Evolutionary conservation across 2,113 vertebrate species (phyloP).

Genomic region (Mixornis gularis): DNA sequence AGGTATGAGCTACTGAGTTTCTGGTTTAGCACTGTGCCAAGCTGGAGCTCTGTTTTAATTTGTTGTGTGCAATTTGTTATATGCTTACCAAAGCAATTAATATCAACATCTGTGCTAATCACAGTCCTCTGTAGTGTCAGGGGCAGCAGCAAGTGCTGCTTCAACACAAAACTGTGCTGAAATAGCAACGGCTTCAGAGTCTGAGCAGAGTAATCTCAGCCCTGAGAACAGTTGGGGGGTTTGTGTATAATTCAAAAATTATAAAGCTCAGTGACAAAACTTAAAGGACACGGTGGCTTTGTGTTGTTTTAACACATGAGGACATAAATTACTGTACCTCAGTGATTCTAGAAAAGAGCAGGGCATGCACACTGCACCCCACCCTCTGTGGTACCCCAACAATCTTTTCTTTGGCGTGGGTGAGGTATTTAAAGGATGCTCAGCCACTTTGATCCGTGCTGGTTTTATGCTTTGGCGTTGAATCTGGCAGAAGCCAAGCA

Average conservation of each 20-base stretch:
- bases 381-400: neutral
- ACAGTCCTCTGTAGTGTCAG: neutral
- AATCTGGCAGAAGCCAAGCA: neutral
- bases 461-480: neutral
- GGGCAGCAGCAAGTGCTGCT: neutral
- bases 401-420: too few species aligned
- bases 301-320: too few species aligned
- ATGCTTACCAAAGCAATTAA: neutral
- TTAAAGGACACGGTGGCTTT: rapidly evolving
- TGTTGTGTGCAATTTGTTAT: rapidly evolving
- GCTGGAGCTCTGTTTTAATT: neutral
- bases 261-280: neutral
- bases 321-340: neutral
- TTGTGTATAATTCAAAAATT: neutral
- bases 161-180: neutral
- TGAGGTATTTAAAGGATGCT: neutral
- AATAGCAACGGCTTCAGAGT: neutral
- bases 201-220: neutral
- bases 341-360: neutral
- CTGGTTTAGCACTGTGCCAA: neutral
- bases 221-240: neutral
- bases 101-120: neutral
- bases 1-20: neutral
- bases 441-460: neutral
- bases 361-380: too few species aligned